Base-by-base conservation (phyloP, 2,888 invertebrate species). In the Plebejus argus region DNA sequence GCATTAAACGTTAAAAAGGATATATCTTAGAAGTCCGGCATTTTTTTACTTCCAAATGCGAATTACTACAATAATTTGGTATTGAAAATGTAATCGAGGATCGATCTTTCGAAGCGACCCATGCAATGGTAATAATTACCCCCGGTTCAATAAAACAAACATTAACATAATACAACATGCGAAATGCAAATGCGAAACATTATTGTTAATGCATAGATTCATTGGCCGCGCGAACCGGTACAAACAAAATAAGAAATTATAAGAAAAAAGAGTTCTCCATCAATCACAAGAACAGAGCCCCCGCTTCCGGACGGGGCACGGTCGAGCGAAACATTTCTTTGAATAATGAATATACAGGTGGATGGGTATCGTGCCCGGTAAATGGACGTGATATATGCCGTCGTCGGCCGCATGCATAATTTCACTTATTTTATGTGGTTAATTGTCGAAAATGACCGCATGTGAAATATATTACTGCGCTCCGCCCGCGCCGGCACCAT, bases 381-480 rank as follows among this genome's bases (percentile, higher is more conserved):
- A 94, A 93, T 94, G 92, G 94, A 93, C 93, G 93, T 94, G 93
- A 94, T 94, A 94, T 94, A 94, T 93, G 90, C 90, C 93, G 92
- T 94, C 93, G 92, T 90, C 91, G 93, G 86, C 93, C 90, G 94
- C 92, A 93, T 93, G 94, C 94, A 94, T 94, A 94, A 94, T 94
- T 94, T 93, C 91, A 93, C 94, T 93, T 93, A 94, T 93, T 93
- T 93, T 93, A 94, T 93, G 93, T 92, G 92, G 93, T 93, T 94
- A 93, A 94, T 93, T 94, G 94, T 93, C 94, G 94, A 94, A 93
- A 94, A 94, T 93, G 93, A 94, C 94, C 93, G 90, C 91, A 82
- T 88, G 91, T 91, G 90, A 93, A 93, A 94, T 93, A 93, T 91
- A 92, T 92, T 92, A 91, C 86, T 86, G 88, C 86, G 88, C 86